phyloP scores from a whole-genome alignment of 2,113 vertebrate genomes.

The Callocephalon fimbriatum region DNA sequence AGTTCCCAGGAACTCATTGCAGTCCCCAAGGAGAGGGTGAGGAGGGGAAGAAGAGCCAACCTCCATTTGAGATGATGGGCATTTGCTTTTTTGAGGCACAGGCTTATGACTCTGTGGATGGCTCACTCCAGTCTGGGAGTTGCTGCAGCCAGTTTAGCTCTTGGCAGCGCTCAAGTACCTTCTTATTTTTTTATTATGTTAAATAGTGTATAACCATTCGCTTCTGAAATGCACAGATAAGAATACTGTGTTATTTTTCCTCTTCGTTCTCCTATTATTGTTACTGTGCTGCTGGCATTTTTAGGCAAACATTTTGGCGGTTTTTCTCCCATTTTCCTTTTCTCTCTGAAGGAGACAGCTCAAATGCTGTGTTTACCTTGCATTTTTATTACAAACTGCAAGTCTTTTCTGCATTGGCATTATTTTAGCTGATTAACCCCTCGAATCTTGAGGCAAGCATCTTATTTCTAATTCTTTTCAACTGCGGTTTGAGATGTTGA shows the following conservation, averaged over 20 bases:
- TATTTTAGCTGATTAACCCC: neutral
- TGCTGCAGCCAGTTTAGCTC: neutral
- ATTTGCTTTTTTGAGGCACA: neutral
- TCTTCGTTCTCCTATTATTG: neutral
- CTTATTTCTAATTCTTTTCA: neutral
- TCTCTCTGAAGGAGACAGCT: neutral
- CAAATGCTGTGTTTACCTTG: neutral
- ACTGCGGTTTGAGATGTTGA: neutral
- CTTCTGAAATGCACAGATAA: neutral
- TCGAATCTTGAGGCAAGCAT: neutral
- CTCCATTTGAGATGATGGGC: neutral
- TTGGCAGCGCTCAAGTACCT: neutral
- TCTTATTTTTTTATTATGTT: neutral
- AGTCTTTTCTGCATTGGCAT: neutral
- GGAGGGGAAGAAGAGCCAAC: neutral
- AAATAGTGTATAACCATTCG: neutral
- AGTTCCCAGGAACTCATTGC: rapidly evolving
- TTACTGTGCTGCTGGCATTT: neutral
- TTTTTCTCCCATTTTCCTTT: neutral
- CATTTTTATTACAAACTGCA: neutral
- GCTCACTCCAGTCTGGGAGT: neutral
- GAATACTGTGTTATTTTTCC: neutral
- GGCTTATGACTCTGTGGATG: neutral
- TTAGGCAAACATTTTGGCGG: neutral
- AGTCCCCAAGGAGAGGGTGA: neutral